Evolutionary conservation across 2,797 vertebrate species (phyloP).

Genomic region (Amniataba percoides): DNA sequence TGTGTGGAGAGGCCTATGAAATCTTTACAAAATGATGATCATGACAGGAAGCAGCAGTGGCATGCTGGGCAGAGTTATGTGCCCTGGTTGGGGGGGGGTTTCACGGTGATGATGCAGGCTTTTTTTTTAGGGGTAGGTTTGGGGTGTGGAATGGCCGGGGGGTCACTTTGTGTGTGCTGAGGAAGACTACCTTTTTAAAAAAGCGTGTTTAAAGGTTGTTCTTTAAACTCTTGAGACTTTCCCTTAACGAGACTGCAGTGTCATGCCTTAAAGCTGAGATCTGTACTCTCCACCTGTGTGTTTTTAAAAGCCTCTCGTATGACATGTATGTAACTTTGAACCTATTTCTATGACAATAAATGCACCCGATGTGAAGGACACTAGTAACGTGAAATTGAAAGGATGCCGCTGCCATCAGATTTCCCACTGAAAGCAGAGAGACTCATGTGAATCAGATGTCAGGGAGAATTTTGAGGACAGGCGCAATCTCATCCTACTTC

Average conservation of each 20-base stretch:
- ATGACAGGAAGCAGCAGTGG: conserved; percentile 81
- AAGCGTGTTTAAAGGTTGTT: conserved; percentile 28
- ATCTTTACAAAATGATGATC: conserved; percentile 80
- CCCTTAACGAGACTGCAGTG: conserved; percentile 21
- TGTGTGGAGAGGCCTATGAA: conserved; percentile 79
- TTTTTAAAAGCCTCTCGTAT: conserved; percentile 9
- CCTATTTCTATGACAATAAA: conserved; percentile 32
- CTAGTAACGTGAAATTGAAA: conserved; percentile 26
- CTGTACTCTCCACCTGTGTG: background rate
- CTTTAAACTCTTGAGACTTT: conserved; percentile 6
- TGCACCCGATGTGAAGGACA: conserved; percentile 24
- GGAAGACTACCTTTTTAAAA: conserved; percentile 43
- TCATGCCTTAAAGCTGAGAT: conserved; percentile 3
- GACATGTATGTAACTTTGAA: background rate
- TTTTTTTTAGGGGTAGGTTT: conserved; percentile 52
- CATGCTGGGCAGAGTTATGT: conserved; percentile 81
- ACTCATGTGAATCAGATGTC: conserved; percentile 59
- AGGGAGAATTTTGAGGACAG: conserved; percentile 52
- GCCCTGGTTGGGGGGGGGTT: conserved; percentile 49
- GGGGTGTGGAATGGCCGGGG: conserved; percentile 54
- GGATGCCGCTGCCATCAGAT: conserved; percentile 41
- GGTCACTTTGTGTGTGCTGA: conserved; percentile 57
- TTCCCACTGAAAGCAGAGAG: conserved; percentile 33
- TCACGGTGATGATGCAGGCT: conserved; percentile 66
- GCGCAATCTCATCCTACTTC: conserved; percentile 35